A percentile compares a stretch with the other conserved stretches of the same genome.
phyloP scores from a whole-genome alignment of 2,797 vertebrate species.

The Pseudochirops corinnae region DNA sequence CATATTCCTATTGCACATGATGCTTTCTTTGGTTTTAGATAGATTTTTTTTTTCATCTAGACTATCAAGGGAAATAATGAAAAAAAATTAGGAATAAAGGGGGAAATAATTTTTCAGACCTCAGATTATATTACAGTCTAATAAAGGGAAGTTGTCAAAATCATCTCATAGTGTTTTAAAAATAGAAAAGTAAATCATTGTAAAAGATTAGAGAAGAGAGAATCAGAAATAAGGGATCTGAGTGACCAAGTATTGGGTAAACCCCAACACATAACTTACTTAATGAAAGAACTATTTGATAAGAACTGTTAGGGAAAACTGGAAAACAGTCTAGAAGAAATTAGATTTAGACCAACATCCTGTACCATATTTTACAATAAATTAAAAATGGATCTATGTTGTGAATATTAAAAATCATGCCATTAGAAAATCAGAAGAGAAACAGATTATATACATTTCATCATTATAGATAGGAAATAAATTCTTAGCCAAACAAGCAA shows the following conservation, averaged over 20 bases:
- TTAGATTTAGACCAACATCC: neutral
- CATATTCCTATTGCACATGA: neutral
- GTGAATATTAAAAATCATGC: neutral
- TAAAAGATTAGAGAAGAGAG: neutral
- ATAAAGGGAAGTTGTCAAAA: neutral
- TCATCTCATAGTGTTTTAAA: neutral
- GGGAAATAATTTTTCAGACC: neutral
- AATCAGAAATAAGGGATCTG: neutral
- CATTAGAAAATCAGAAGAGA: too few species aligned
- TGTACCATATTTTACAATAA: neutral
- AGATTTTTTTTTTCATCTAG: neutral
- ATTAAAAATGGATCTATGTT: neutral
- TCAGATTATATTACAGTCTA: too few species aligned
- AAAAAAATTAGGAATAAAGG: neutral
- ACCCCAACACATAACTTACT: neutral
- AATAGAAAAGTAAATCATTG: neutral
- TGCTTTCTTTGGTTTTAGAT: neutral
- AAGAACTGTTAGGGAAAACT: neutral
- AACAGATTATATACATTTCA: too few species aligned
- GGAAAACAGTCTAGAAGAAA: neutral
- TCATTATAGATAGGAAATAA: too few species aligned
- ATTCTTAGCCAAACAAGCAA: too few species aligned
- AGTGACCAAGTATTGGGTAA: neutral
- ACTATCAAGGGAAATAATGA: neutral
- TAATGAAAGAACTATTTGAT: neutral